These are phyloP conservation scores for Recurvirostra avosetta DNA, from an alignment of 2,113 vertebrate species.

Conservation along the genomic window DNA sequence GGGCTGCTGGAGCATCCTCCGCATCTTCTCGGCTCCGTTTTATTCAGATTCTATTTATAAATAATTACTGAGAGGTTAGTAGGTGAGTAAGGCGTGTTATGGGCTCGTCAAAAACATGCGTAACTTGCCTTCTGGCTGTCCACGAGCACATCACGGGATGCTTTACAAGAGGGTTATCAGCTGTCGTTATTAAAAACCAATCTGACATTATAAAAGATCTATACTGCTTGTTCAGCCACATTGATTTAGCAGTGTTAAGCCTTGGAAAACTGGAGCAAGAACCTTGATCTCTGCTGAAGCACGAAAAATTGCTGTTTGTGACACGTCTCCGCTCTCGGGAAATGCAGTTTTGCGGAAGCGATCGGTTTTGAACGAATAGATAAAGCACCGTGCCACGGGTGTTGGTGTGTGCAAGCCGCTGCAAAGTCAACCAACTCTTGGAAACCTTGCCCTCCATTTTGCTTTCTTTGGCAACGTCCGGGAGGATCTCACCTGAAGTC, in stretches of 20 bases:
- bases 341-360: neutral
- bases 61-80: neutral
- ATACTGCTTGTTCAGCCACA: constrained; percentile 18
- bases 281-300: constrained; percentile 46
- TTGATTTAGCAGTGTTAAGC: constrained; percentile 36
- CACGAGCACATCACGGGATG: neutral
- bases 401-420: neutral
- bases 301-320: neutral
- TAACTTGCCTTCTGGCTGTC: neutral
- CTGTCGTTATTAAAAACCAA: constrained; percentile 18
- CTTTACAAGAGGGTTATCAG: constrained; percentile 7
- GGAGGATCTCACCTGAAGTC: neutral
- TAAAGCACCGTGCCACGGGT: accelerated
- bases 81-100: neutral
- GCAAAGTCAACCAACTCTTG: neutral
- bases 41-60: neutral
- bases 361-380: neutral
- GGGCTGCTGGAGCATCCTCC: neutral
- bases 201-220: constrained; percentile 35
- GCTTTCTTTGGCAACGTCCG: neutral
- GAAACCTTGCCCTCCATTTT: neutral
- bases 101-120: neutral
- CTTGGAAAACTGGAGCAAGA: constrained; percentile 1
- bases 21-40: accelerated
- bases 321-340: neutral